Percentiles rank a stretch among this genome's conserved stretches.
Evolutionary conservation across 35 echinoderm and acorn worm species (phyloP).

Genomic region (Chiridota heheva): DNA sequence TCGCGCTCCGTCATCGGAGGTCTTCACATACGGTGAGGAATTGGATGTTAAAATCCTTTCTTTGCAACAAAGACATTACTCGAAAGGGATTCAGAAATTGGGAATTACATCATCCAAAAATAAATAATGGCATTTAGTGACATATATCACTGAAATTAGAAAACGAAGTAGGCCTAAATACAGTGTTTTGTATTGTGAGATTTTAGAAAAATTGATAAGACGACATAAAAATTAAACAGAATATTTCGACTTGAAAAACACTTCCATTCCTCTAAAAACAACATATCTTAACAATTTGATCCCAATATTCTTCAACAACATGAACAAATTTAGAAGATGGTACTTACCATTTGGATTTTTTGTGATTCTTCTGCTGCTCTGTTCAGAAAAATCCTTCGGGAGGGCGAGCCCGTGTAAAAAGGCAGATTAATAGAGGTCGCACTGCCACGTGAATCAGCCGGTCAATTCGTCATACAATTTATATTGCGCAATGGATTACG

Average conservation of each 20-base stretch:
- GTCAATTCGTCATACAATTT: too few relatives aligned
- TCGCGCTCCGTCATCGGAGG: too few relatives aligned
- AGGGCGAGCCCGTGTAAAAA: slow-evolving; percentile 28
- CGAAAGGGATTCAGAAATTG: too few relatives aligned
- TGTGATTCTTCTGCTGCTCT: slow-evolving; percentile 38
- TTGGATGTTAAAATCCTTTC: too few relatives aligned
- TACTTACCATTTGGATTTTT: slow-evolving; percentile 65
- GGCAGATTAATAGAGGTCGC: not conserved
- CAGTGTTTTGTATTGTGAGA: not conserved
- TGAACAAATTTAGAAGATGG: slow-evolving; percentile 4
- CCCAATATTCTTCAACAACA: not conserved
- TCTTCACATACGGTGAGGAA: too few relatives aligned
- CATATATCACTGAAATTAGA: too few relatives aligned
- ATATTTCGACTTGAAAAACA: not conserved
- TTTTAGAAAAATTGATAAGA: not conserved
- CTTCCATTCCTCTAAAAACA: not conserved
- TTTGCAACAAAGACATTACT: too few relatives aligned
- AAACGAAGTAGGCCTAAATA: too few relatives aligned
- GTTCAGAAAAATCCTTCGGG: slow-evolving; percentile 11
- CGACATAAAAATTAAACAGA: not conserved
- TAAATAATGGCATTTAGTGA: too few relatives aligned
- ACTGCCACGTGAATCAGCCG: slow-evolving; percentile 72
- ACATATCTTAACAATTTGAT: not conserved
- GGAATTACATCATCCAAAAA: too few relatives aligned
- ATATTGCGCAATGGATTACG: too few relatives aligned